A percentile compares a stretch with the other conserved stretches of the same genome.
Evolutionary conservation across 2,113 vertebrate genomes (phyloP).

Genomic region (Galeopterus variegatus): DNA sequence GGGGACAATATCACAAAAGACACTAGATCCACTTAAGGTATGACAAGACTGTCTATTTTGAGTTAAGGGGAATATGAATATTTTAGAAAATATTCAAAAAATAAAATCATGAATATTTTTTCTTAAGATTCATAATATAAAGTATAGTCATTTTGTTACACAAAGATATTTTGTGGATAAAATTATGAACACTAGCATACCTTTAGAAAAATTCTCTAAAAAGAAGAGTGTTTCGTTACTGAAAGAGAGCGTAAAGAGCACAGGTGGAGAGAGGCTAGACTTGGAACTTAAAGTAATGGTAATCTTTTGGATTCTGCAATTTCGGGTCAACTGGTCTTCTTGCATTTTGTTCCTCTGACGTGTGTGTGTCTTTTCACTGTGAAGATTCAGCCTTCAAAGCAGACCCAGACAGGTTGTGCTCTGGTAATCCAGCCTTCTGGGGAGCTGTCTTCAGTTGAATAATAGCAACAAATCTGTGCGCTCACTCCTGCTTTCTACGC

Average conservation of each 20-base stretch:
- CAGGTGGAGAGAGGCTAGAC: background rate
- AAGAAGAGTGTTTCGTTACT: background rate
- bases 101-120: slow-evolving; percentile 2
- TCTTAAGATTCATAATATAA: background rate
- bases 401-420: background rate
- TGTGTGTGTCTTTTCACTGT: slow-evolving; percentile 63
- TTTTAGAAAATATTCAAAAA: slow-evolving; percentile 29
- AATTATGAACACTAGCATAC: background rate
- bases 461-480: background rate
- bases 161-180: slow-evolving; percentile 1
- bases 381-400: slow-evolving; percentile 67
- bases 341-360: slow-evolving; percentile 30
- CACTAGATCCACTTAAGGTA: too few species aligned
- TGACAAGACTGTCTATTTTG: background rate
- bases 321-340: background rate
- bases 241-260: background rate
- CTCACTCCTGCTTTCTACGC: background rate
- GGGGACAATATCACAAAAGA: background rate
- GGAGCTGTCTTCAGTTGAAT: slow-evolving; percentile 24
- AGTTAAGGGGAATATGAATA: background rate
- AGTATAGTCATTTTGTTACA: background rate
- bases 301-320: slow-evolving; percentile 32
- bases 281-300: background rate
- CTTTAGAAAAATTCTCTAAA: background rate
- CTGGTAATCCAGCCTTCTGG: slow-evolving; percentile 37